Conservation (phyloP, 2,797 vertebrate species). For the Cynopterus sphinx region DNA sequence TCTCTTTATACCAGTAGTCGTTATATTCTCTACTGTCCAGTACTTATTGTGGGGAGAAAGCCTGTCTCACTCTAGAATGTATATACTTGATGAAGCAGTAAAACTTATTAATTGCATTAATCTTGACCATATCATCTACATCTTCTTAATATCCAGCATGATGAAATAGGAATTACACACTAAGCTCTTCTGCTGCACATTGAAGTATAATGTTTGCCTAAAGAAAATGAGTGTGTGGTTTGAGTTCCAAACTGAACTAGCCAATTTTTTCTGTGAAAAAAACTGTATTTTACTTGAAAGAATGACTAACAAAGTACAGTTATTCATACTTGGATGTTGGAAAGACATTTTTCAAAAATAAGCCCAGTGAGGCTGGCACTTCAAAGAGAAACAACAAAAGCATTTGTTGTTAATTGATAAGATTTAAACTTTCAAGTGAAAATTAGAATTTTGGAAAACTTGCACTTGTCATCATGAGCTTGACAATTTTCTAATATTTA, state of each 20-base stretch:
- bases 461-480: not conserved
- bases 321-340: not conserved
- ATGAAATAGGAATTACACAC: not conserved
- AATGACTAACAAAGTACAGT: not conserved
- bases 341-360: not conserved
- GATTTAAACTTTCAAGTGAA: not conserved
- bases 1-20: not conserved
- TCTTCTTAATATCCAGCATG: not conserved
- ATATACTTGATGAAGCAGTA: not conserved
- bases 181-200: not conserved
- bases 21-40: not conserved
- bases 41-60: too few relatives aligned
- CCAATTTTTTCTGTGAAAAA: not conserved
- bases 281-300: not conserved
- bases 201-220: not conserved
- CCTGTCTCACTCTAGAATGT: not conserved
- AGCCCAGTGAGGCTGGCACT: not conserved
- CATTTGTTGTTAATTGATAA: not conserved
- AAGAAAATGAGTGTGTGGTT: not conserved
- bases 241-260: not conserved
- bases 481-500: not conserved
- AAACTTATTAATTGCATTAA: not conserved
- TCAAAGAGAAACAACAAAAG: not conserved
- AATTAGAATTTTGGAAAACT: not conserved
- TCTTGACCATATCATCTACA: not conserved